Base-by-base conservation (phyloP, 2,113 vertebrate species). In the Jaculus jaculus region DNA sequence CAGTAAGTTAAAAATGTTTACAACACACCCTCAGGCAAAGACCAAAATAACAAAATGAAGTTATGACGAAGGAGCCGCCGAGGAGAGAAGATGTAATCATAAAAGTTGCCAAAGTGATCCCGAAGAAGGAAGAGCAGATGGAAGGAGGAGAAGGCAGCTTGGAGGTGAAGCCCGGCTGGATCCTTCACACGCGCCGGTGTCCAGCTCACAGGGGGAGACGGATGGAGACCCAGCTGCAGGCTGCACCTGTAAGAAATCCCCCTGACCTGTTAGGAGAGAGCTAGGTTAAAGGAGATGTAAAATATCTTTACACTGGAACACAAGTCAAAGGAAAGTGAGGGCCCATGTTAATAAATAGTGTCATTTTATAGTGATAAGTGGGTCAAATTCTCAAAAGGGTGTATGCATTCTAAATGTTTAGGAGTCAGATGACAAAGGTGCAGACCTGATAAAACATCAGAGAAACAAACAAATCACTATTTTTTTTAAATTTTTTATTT, bases 391-490 rank as follows among this genome's bases (percentile, higher is more conserved):
- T 71, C 1, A 23, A 23, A 18, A 89, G 86, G 37, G n/a, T 4
- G 2, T 28, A 32, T 18, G n/a, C 28, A 11, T 54, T 30, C 54
- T 69, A 37, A 86, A 6, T 71, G 75, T 83, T 81, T 74, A 60
- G 6, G 26, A 78, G 66, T 47, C 17, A 34, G 85, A 34, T 74
- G 34, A 78, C 51, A 79, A 75, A 60, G 39, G 39, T 85, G 60
- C 66, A 74, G 71, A 93, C 93, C 9, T 28, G 72, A 54, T 18
- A 68, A 74, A 85, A 78, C n/a, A 75, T 61, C 34, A 86, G 90
- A 91, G 78, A 91, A 83, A 86, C 37, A 77, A 85, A 71, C 69
- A n/a, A n/a, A n/a, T n/a, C n/a, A n/a, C n/a, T n/a, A n/a, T n/a
- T n/a, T n/a, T n/a, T n/a, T n/a, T n/a, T n/a, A n/a, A n/a, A n/a